These are phyloP conservation scores for Uloborus diversus DNA, from an alignment of 1,140 invertebrate genomes.

Conservation along the genomic window DNA sequence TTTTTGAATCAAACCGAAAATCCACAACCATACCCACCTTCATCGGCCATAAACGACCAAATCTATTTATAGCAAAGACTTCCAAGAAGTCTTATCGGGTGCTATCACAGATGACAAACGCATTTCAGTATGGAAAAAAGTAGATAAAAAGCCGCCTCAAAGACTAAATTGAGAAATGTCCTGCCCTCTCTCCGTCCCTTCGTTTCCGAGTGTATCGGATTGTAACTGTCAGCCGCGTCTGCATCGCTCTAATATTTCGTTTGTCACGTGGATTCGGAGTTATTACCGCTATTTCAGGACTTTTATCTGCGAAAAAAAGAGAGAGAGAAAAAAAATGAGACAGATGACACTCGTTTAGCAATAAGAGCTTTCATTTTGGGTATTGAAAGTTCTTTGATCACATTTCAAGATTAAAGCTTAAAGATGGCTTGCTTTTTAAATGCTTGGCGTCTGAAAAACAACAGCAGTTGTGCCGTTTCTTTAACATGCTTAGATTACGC, in stretches of 20 bases:
- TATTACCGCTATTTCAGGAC: not conserved
- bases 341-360: too few species aligned
- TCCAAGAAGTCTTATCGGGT: conserved; percentile 15
- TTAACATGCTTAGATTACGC: too few species aligned
- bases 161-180: conserved; percentile 34
- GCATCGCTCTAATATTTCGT: not conserved
- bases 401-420: too few species aligned
- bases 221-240: conserved; percentile 14
- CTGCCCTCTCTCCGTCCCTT: not conserved
- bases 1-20: too few species aligned
- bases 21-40: too few species aligned
- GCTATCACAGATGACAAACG: conserved; percentile 24
- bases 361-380: too few species aligned
- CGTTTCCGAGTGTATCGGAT: not conserved
- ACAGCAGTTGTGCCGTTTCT: too few species aligned
- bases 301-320: not conserved
- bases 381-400: too few species aligned
- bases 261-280: not conserved
- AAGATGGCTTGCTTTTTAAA: too few species aligned
- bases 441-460: too few species aligned
- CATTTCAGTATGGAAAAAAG: conserved; percentile 3
- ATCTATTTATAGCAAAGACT: conserved; percentile 31
- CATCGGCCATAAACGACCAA: conserved; percentile 7
- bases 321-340: too few species aligned
- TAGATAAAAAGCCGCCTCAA: not conserved